A percentile compares a stretch with the other conserved stretches of the same genome.
These are phyloP conservation scores for Prosopocoilus inquinatus DNA, from an alignment of 2,888 invertebrate species.

Conservation along the genomic window DNA sequence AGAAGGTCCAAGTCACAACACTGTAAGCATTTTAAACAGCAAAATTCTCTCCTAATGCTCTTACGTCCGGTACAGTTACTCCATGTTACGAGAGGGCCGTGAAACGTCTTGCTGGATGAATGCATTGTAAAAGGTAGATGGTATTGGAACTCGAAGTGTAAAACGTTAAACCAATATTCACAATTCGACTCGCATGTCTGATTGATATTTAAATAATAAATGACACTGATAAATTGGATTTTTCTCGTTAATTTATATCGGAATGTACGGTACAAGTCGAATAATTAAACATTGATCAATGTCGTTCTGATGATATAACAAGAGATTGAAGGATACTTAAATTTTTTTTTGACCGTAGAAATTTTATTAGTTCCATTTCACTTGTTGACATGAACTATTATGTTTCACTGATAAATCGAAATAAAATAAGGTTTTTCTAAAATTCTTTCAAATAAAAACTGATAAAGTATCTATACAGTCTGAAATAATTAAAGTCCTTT, in stretches of 20 bases:
- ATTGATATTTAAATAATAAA: constrained; percentile 21
- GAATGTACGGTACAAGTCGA: constrained; percentile 1
- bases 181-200: constrained; percentile 14
- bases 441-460: no score
- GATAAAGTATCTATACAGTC: no score
- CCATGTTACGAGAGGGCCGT: background rate
- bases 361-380: no score
- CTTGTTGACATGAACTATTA: no score
- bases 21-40: constrained; percentile 12
- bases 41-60: constrained; percentile 16
- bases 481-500: no score
- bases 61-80: constrained; percentile 15
- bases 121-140: no score
- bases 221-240: constrained; percentile 21
- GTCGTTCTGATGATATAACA: constrained; percentile 2
- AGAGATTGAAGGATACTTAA: background rate
- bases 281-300: constrained; percentile 8
- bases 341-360: no score
- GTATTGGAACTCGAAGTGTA: no score
- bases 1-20: constrained; percentile 24
- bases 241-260: constrained; percentile 21
- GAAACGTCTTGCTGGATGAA: background rate
- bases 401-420: no score
- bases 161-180: constrained; percentile 9
- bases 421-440: no score